Conservation (phyloP, 2,797 vertebrate genomes). For the Eulemur albifrons region DNA sequence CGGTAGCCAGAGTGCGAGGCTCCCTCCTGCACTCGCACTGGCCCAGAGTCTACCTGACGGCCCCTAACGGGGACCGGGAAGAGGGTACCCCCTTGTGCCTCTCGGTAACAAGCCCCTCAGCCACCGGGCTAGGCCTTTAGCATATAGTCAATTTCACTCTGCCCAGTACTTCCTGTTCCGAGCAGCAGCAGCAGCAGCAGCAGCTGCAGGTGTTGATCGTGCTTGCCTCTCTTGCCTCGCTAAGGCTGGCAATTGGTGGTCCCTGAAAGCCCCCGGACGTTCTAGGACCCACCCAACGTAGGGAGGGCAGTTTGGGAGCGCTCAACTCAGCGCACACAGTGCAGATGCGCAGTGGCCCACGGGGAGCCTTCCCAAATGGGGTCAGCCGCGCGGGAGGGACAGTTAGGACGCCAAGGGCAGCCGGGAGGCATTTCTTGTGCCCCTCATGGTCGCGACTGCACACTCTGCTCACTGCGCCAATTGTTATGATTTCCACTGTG, state of each 20-base stretch:
- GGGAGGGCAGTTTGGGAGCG: neutral
- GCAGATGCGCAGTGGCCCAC: neutral
- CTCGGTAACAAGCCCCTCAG: neutral
- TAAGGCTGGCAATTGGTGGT: neutral
- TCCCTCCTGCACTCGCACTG: neutral
- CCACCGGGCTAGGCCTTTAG: neutral
- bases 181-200: neutral
- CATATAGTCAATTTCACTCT: neutral
- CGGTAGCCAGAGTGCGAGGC: no score
- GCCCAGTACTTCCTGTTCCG: neutral
- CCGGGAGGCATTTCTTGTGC: neutral
- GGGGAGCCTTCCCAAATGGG: neutral
- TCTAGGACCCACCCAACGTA: neutral
- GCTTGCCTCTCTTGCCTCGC: neutral
- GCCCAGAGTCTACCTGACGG: neutral
- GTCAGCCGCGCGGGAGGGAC: neutral
- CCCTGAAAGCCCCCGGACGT: neutral
- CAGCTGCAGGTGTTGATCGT: no score
- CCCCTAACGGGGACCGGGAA: neutral
- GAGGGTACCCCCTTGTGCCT: no score
- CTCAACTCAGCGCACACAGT: neutral
- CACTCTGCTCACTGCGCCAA: neutral
- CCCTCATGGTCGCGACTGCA: neutral
- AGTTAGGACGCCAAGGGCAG: neutral
- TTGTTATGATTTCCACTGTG: neutral